phyloP scores from a whole-genome alignment of 2,888 invertebrate species.

The Malachius bipustulatus region DNA sequence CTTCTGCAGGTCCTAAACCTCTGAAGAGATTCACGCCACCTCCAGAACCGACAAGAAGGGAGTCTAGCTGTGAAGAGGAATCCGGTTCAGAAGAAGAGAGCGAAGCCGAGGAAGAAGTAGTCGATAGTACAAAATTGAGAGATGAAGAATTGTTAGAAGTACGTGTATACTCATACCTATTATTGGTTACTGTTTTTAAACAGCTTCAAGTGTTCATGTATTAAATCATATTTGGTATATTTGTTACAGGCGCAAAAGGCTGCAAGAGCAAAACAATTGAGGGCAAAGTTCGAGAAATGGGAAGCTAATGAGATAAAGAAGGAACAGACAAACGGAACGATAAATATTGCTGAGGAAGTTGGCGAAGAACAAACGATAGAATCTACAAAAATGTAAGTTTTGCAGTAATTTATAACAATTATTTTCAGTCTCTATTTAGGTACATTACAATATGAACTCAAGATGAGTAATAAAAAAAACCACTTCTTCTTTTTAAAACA shows the following conservation, averaged over 20 bases:
- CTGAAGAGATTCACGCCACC: conserved; percentile 85
- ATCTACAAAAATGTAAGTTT: conserved; percentile 62
- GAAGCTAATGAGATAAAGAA: conserved; percentile 53
- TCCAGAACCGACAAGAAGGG: conserved; percentile 45
- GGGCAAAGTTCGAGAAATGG: conserved; percentile 85
- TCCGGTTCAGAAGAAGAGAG: conserved; percentile 36
- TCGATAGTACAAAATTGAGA: conserved; percentile 30
- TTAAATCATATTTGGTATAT: conserved; percentile 4
- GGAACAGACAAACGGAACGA: conserved; percentile 35
- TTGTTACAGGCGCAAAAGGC: conserved; percentile 52
- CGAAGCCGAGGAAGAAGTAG: conserved; percentile 39
- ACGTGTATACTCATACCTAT: conserved; percentile 11
- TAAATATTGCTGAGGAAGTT: conserved; percentile 31
- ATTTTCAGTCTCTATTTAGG: too few species aligned
- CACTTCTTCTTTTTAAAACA: too few species aligned
- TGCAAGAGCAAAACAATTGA: conserved; percentile 71
- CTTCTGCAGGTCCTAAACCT: conserved; percentile 58
- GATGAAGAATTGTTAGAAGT: conserved; percentile 32
- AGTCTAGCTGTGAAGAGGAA: conserved; percentile 33
- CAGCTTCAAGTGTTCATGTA: too few species aligned
- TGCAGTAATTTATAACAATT: not conserved
- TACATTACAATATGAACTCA: too few species aligned
- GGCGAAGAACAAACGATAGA: conserved; percentile 69
- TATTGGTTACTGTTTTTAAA: not conserved
- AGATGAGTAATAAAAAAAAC: too few species aligned